Percentiles rank a stretch among this genome's conserved stretches.
Conservation (phyloP, 2,797 vertebrate species). For the Rousettus madagascariensis region DNA sequence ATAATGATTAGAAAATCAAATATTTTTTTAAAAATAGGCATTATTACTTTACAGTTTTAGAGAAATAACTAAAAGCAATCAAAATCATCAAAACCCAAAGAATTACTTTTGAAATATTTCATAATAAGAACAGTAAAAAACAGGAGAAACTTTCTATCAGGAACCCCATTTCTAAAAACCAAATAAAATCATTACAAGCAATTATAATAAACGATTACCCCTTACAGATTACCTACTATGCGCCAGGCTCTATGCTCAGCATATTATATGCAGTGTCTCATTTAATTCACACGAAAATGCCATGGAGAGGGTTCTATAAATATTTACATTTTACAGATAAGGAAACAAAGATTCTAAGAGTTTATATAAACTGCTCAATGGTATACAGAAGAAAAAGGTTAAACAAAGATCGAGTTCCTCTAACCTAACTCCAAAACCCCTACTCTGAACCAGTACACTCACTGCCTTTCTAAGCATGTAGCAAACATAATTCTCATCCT, state of each 20-base stretch:
- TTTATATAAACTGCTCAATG: neutral
- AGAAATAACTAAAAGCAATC: conserved; percentile 16
- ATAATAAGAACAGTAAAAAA: neutral
- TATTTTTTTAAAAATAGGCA: neutral
- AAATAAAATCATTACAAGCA: neutral
- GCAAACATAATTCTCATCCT: neutral
- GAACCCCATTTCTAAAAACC: conserved; percentile 18
- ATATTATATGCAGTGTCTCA: neutral
- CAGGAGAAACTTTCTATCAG: neutral
- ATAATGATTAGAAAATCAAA: neutral
- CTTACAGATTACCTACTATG: neutral
- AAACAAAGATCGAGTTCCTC: neutral
- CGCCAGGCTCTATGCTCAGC: neutral
- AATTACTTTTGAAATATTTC: neutral
- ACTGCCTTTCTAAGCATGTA: neutral
- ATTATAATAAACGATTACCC: neutral
- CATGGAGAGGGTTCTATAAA: neutral
- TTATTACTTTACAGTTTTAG: neutral
- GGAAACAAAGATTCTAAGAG: neutral
- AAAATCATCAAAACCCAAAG: neutral
- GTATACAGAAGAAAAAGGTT: neutral
- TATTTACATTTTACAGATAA: neutral
- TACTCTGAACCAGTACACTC: neutral
- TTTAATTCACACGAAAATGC: neutral
- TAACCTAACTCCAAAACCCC: neutral